Evolutionary conservation across 2,888 invertebrate species (phyloP).

Genomic region (Ophraella communa): DNA sequence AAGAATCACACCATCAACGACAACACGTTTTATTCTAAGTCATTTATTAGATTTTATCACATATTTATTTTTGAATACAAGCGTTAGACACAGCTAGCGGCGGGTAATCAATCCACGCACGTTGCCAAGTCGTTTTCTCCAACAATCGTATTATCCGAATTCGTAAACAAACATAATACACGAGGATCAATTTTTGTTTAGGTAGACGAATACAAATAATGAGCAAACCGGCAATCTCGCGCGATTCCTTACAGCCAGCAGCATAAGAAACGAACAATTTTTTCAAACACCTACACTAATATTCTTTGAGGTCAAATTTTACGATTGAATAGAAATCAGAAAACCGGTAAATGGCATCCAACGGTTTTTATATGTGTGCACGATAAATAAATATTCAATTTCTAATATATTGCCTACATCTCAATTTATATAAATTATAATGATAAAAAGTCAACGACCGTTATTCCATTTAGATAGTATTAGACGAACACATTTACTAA

Average conservation of each 20-base stretch:
- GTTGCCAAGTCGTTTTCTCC: background rate
- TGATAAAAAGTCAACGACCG: background rate
- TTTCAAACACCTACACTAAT: slow-evolving; percentile 33
- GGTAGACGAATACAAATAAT: background rate
- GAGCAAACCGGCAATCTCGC: background rate
- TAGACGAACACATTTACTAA: background rate
- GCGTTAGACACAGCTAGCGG: background rate
- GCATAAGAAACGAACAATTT: slow-evolving; percentile 15
- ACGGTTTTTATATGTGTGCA: slow-evolving; percentile 5
- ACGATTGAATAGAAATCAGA: slow-evolving; percentile 26
- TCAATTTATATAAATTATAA: background rate
- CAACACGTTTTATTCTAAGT: background rate
- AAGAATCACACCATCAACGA: background rate
- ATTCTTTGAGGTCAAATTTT: slow-evolving; percentile 28
- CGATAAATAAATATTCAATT: slow-evolving; percentile 10
- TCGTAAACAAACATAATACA: background rate
- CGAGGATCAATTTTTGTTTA: background rate
- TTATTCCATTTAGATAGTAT: background rate
- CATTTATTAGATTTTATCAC: background rate
- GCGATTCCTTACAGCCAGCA: background rate
- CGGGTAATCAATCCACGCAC: background rate
- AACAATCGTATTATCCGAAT: background rate
- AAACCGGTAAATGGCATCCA: slow-evolving; percentile 20
- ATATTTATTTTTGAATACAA: background rate
- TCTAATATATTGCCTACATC: slow-evolving; percentile 28